Evolutionary conservation across 2,797 vertebrate species (phyloP), one percentile per base, ranked within the genome.

Genomic region (Yasuhikotakia modesta): DNA sequence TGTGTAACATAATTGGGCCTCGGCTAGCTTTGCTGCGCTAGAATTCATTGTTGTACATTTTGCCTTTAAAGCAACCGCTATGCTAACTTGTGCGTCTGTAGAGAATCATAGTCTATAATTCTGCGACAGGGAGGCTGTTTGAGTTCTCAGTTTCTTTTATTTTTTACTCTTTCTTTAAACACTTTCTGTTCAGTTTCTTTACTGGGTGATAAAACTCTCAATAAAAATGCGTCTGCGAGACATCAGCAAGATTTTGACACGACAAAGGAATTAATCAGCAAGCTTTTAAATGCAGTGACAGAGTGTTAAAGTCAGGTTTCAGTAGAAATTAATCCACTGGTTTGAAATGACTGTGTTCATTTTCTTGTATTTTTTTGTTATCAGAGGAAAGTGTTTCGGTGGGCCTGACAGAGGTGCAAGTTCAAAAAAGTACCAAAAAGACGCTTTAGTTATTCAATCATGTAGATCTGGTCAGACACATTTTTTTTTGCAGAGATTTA

Each of bases 31-130:
- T 50, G 74, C 50, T 57, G 63, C 21, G 64, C 52, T 76, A 66
- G 69, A 73, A 48, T 24, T 76, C 43, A 79, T 17, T 35, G 67
- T 75, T 75, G 45, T 78, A 64, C 48, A 27, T 63, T 69, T 48
- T 63, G 63, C 32, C 50, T 65, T 60, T 68, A 77, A 77, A 55
- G 22, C 55, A 1, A 63, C 67, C 53, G 71, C 58, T 73, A 22
- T 53, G 70, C 73, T 46, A 19, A 45, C 55, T 71, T 61, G 5
- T 48, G 66, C 66, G 58, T 53, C 61, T 78, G 66, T 80, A 80
- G 19, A 82, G 63, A 81, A 65, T 66, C 61, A 52, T 60, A 64
- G 57, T 70, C 69, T 58, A 35, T 57, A 39, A 24, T 66, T 71
- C 52, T 63, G 21, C 24, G 50, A n/a, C 17, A 5, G 13, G 24